phyloP scores from a whole-genome alignment of 1,140 invertebrate genomes.

The Hormaphis cornu region DNA sequence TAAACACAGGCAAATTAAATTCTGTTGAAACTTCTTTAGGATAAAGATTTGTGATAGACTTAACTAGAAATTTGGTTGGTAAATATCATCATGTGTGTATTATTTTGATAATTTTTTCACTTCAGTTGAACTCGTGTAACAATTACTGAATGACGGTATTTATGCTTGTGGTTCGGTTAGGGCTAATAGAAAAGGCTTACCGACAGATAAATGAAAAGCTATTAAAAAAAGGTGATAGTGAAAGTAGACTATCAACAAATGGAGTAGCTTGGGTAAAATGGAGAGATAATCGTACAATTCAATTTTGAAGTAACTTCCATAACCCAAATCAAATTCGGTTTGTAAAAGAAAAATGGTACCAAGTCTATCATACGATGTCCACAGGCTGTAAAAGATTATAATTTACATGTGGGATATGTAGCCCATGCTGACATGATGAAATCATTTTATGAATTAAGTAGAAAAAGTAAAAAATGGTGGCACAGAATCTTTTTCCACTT shows the following conservation, averaged over 20 bases:
- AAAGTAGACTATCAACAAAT: conserved; percentile 25
- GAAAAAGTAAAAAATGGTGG: conserved; percentile 38
- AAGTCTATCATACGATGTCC: conserved; percentile 34
- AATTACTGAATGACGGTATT: background rate
- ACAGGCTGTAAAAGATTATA: conserved; percentile 37
- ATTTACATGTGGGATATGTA: conserved; percentile 38
- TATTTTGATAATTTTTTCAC: background rate
- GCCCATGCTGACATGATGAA: conserved; percentile 38
- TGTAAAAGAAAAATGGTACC: conserved; percentile 39
- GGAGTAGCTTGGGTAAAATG: background rate
- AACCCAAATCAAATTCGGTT: conserved; percentile 31
- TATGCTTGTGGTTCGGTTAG: background rate
- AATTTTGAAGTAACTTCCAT: conserved; percentile 38
- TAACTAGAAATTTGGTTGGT: conserved; percentile 34
- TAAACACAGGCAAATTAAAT: conserved; percentile 36
- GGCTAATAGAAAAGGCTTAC: background rate
- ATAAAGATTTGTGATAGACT: conserved; percentile 35
- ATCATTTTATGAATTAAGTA: conserved; percentile 36
- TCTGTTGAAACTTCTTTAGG: conserved; percentile 34
- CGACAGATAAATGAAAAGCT: conserved; percentile 29
- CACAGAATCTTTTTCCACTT: conserved; percentile 39
- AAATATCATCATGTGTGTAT: conserved; percentile 28
- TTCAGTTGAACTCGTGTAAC: background rate
- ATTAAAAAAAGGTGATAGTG: conserved; percentile 36
- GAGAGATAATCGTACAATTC: background rate